Conservation (phyloP, 2,888 invertebrate genomes). For the Saturnia pavonia region DNA sequence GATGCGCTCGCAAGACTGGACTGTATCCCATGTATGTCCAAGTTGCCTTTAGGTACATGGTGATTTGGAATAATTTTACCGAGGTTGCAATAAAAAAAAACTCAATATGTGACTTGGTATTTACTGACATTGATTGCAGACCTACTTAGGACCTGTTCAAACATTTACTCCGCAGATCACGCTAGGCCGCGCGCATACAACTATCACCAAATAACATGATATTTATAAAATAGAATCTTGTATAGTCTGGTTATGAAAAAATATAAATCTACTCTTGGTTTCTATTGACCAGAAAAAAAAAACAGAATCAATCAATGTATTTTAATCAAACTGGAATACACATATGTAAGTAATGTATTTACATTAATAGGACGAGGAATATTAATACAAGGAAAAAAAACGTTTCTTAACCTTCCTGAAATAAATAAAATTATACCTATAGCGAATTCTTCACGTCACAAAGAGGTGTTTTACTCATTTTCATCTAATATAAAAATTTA, state of each 20-base stretch:
- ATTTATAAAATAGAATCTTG: not conserved
- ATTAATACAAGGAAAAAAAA: too few species aligned
- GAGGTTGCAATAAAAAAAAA: not conserved
- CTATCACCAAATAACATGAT: not conserved
- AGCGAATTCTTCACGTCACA: too few species aligned
- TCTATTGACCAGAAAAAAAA: too few species aligned
- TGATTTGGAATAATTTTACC: not conserved
- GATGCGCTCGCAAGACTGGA: not conserved
- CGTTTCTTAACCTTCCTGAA: too few species aligned
- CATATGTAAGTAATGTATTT: too few species aligned
- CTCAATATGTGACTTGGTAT: not conserved
- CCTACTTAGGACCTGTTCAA: conserved; percentile 29
- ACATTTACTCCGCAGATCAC: conserved; percentile 32
- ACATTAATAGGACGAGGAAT: too few species aligned
- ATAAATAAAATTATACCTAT: too few species aligned
- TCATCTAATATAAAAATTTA: too few species aligned
- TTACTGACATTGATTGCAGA: conserved; percentile 21
- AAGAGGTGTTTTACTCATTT: too few species aligned
- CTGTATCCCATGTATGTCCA: not conserved
- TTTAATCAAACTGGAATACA: too few species aligned
- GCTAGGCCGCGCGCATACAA: conserved; percentile 9
- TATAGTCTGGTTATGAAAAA: not conserved
- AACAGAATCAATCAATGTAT: too few species aligned
- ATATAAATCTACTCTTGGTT: not conserved
- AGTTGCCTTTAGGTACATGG: not conserved